Percentiles rank a stretch among this genome's conserved stretches.
Evolutionary conservation across 2,888 invertebrate genomes (phyloP).

Genomic region (Tachina fera): DNA sequence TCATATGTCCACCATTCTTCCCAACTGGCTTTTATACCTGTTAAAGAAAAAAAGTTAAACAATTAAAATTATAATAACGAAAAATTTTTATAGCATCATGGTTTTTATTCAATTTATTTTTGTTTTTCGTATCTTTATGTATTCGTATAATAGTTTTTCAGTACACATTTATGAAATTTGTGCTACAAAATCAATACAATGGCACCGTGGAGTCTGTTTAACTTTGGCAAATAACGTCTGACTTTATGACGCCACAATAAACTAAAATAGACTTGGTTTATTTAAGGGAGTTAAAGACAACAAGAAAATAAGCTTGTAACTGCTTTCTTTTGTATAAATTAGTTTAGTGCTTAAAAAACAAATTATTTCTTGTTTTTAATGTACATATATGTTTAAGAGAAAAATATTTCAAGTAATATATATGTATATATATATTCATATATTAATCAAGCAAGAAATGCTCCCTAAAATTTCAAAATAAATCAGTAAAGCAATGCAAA

Average conservation of each 20-base stretch:
- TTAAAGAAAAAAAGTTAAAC: constrained; percentile 65
- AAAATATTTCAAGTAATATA: too few species aligned
- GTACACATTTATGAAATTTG: background rate
- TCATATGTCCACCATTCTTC: constrained; percentile 99
- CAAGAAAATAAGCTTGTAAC: background rate
- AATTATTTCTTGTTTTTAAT: too few species aligned
- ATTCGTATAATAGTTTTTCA: background rate
- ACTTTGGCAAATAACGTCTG: constrained; percentile 49
- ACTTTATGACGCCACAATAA: constrained; percentile 45
- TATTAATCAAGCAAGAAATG: too few species aligned
- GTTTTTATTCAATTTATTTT: background rate
- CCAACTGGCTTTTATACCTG: constrained; percentile 87
- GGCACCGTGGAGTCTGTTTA: constrained; percentile 62
- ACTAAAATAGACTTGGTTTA: background rate
- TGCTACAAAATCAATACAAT: constrained; percentile 67
- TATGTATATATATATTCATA: too few species aligned
- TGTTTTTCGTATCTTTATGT: background rate
- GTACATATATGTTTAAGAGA: too few species aligned
- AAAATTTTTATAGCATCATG: constrained; percentile 23
- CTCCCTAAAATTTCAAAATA: too few species aligned
- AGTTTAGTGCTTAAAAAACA: too few species aligned
- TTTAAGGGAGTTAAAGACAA: constrained; percentile 1
- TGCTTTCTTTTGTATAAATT: too few species aligned
- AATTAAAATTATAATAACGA: constrained; percentile 35
- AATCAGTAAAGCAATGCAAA: too few species aligned